phyloP scores from a whole-genome alignment of 2,888 invertebrate genomes.

The Congeria kusceri region DNA sequence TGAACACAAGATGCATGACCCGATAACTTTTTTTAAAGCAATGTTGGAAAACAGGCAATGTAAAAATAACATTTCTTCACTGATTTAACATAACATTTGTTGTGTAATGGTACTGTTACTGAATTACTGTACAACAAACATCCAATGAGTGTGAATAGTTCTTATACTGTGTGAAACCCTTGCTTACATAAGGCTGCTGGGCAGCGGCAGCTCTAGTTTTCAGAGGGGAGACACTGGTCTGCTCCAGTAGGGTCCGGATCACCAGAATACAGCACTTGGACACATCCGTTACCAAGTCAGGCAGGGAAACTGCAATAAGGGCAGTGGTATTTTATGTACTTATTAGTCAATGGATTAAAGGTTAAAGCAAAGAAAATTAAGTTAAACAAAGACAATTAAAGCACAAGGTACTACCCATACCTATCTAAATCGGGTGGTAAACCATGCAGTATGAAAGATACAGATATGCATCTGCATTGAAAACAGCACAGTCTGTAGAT shows the following conservation, averaged over 20 bases:
- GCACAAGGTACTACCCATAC: slow-evolving; percentile 11
- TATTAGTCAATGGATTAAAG: no score
- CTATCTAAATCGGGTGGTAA: no score
- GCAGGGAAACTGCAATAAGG: slow-evolving; percentile 58
- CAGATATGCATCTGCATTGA: no score
- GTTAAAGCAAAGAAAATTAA: no score
- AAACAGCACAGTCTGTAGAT: no score
- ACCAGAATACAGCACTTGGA: slow-evolving; percentile 69
- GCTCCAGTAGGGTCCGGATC: slow-evolving; percentile 57
- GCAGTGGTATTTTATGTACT: background rate
- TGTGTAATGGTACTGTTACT: background rate
- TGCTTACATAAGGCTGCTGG: slow-evolving; percentile 15
- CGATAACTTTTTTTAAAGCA: no score
- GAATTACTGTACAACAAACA: background rate
- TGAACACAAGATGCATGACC: slow-evolving; percentile 15
- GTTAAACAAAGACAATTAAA: no score
- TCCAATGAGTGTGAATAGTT: background rate
- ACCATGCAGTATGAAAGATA: no score
- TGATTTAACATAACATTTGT: no score
- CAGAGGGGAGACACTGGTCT: slow-evolving; percentile 60
- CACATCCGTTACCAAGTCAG: slow-evolving; percentile 57
- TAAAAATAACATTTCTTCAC: no score
- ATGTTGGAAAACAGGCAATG: no score
- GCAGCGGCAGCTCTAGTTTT: slow-evolving; percentile 56
- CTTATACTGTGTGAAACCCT: background rate